These are phyloP conservation scores for Drosophila tripunctata DNA, from an alignment of 2,888 invertebrate species.

Conservation along the genomic window DNA sequence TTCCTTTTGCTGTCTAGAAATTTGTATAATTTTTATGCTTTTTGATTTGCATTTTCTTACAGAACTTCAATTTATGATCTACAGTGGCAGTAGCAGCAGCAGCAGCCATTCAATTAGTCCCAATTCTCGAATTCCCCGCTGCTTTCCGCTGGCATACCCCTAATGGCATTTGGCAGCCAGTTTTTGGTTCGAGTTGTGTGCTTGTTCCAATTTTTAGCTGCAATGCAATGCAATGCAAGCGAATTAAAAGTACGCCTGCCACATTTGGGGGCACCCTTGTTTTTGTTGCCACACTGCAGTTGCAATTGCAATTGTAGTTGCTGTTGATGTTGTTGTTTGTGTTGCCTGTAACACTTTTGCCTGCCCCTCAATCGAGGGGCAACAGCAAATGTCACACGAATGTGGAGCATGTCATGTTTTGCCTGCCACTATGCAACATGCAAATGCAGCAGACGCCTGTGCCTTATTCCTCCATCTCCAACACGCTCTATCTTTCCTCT, in stretches of 20 bases:
- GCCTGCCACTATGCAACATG: constrained; percentile 60
- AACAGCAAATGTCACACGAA: constrained; percentile 67
- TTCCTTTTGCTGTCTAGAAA: constrained; percentile 24
- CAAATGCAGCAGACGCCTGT: constrained; percentile 46
- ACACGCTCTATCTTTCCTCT: too few relatives aligned
- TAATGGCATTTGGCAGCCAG: constrained; percentile 55
- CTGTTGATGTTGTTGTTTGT: constrained; percentile 1
- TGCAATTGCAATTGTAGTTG: not conserved
- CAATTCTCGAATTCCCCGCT: constrained; percentile 26
- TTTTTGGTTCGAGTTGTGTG: constrained; percentile 11
- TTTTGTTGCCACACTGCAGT: not conserved
- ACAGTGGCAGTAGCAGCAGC: constrained; percentile 13
- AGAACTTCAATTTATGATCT: constrained; percentile 34
- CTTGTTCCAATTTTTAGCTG: constrained; percentile 45
- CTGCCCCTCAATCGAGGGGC: constrained; percentile 12
- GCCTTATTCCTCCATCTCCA: not conserved
- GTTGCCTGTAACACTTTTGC: constrained; percentile 65
- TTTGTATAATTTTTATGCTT: constrained; percentile 22
- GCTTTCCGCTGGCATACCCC: not conserved
- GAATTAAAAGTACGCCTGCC: constrained; percentile 22
- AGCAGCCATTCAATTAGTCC: constrained; percentile 65
- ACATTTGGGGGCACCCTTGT: constrained; percentile 31
- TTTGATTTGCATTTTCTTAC: constrained; percentile 49
- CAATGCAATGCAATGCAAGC: constrained; percentile 52
- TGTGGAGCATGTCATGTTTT: constrained; percentile 73